phyloP scores from a whole-genome alignment of 2,113 vertebrate genomes.

The Vireo altiloquus region DNA sequence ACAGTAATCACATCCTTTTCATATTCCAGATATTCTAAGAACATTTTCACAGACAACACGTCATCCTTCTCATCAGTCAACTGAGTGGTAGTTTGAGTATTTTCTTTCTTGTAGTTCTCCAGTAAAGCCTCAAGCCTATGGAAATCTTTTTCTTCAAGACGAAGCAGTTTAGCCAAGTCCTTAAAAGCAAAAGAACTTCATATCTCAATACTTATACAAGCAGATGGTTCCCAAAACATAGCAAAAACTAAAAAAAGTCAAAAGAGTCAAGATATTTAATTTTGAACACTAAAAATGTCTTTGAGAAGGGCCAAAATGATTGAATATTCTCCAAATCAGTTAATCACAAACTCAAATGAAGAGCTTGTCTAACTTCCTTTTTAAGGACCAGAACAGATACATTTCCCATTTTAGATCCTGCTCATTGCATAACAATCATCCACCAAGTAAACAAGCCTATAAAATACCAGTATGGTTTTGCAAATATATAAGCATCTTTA shows the following conservation, averaged over 20 bases:
- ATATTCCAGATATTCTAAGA: conserved; percentile 87
- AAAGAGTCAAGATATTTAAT: neutral
- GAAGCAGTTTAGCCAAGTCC: conserved; percentile 74
- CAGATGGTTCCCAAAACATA: neutral
- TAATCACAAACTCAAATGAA: neutral
- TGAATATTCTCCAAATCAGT: neutral
- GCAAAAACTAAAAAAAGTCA: neutral
- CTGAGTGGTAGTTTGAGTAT: conserved; percentile 70
- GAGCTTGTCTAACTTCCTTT: neutral
- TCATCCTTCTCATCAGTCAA: conserved; percentile 78
- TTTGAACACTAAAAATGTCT: neutral
- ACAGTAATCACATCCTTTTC: conserved; percentile 80
- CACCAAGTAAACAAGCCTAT: neutral
- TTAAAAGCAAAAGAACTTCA: conserved; percentile 12
- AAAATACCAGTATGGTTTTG: neutral
- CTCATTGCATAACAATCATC: neutral
- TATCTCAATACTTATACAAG: neutral
- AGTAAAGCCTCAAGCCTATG: conserved; percentile 76
- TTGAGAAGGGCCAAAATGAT: neutral
- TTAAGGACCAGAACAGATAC: neutral
- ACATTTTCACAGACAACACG: conserved; percentile 75
- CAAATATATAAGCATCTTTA: neutral
- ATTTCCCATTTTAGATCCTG: neutral
- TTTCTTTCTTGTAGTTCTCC: conserved; percentile 82
- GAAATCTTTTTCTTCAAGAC: conserved; percentile 81